Evolutionary conservation across 1,140 invertebrate genomes (phyloP), one percentile per base, ranked within the genome.

Genomic region (Caenorhabditis remanei): DNA sequence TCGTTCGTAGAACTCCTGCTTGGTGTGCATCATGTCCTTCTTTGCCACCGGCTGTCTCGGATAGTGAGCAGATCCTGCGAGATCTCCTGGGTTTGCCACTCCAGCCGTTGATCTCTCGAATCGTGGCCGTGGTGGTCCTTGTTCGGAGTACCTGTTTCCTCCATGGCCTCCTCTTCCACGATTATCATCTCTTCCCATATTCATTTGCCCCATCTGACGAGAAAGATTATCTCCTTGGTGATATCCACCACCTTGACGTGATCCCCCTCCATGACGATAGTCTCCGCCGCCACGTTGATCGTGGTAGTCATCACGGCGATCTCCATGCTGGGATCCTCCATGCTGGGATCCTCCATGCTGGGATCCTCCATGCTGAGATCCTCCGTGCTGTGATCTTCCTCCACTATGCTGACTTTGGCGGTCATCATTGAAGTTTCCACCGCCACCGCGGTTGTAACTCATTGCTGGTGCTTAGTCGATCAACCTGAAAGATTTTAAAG

Each of bases 381-480:
- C 32, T 32, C 32, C 32, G 32, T 32, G 32, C 2, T 32, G 32
- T 0, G 32, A 32, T 32, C 32, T 32, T 32, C 32, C 32, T 32
- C 32, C 32, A 32, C 32, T 32, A 2, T 32, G 32, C 32, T 32
- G 32, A 32, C 32, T 32, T 32, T 32, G 32, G 32, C 32, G 32
- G 32, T 32, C 32, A 99, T 93, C 94, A 99, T 8, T 99, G 98
- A 11, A 97, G 98, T 94, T 96, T 96, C 93, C 98, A 99, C 93
- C 98, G 99, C 94, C 98, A 32, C 32, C 32, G 32, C 32, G 32
- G 32, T 32, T 32, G 32, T 98, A 0, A 93, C 93, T 83, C 92
- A 98, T 2, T 99, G 99, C 94, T 97, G 99, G 19, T 98, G 99
- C 93, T 99, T 99, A 92, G 96, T 99, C 94, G 97, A 97, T 32